Base-by-base conservation (phyloP, 1,140 invertebrate genomes). In the Tigriopus japonicus region DNA sequence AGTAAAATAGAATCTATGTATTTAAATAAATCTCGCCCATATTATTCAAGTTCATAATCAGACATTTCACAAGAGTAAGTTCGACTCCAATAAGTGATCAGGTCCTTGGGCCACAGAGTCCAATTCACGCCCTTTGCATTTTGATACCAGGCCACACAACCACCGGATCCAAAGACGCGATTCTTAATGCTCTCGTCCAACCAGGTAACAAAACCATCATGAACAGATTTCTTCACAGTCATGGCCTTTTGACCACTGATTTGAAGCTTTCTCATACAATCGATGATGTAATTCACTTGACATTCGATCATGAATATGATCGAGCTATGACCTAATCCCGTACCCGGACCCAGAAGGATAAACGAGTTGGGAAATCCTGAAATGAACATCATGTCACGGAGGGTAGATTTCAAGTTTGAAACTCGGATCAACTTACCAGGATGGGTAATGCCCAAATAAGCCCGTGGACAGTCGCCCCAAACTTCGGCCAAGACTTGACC, bases 301-400 rank as follows among this genome's bases (percentile, higher is more conserved):
- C 65, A 65, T 52, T 65, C 65, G 21, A 64, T 62, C 62, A 58
- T 63, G 55, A 65, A 65, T n/a, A 64, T 42, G 14, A 60, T 40
- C 1, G 56, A 58, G 59, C 62, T 64, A 42, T 65, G 65, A n/a
- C 62, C 63, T 10, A 63, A 23, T 14, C 28, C 52, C 40, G 63
- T 63, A 52, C 62, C 59, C 28, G 63, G 63, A 5, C 63, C 63
- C 10, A 64, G 41, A 13, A 62, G 61, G n/a, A 62, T 41, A 45
- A 63, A 63, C 3, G 15, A 10, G 28, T 63, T 63, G 1, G 62
- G 62, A 13, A 60, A 49, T 15, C 45, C 45, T 17, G 45, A 35
- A 35, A 35, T 35, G 3, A 9, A 35, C 28, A 35, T 35, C 9
- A 9, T 35, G n/a, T n/a, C n/a, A n/a, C n/a, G n/a, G n/a, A n/a